A percentile compares a stretch with the other conserved stretches of the same genome.
These are phyloP conservation scores for Palloptera scutellata DNA, from an alignment of 2,888 invertebrate species.

Conservation along the genomic window DNA sequence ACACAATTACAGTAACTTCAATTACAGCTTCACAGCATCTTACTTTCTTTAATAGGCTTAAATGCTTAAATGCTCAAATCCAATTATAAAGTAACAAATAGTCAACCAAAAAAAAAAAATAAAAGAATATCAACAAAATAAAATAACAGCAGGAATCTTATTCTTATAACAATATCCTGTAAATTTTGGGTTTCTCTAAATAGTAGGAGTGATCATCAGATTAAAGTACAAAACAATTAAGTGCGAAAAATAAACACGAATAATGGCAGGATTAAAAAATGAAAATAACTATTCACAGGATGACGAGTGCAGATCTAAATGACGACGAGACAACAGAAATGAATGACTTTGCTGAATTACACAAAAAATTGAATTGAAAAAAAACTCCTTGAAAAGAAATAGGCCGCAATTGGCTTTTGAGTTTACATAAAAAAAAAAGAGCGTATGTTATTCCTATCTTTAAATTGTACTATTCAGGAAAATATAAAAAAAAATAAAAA, in stretches of 20 bases:
- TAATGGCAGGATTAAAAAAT: conserved; percentile 32
- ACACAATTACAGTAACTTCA: too few species aligned
- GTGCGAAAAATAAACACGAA: conserved; percentile 57
- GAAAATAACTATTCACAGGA: background rate
- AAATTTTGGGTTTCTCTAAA: too few species aligned
- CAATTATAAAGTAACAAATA: conserved; percentile 5
- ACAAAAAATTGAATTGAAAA: conserved; percentile 6
- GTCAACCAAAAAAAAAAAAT: background rate
- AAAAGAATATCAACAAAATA: background rate
- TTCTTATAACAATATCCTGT: conserved; percentile 6
- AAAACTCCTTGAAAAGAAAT: background rate
- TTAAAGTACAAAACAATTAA: conserved; percentile 57
- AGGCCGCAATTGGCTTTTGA: background rate
- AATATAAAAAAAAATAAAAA: background rate
- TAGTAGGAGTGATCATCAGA: conserved; percentile 2
- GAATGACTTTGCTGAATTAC: conserved; percentile 25
- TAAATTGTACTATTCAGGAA: too few species aligned
- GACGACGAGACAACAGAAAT: background rate
- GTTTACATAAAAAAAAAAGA: background rate
- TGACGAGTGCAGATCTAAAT: background rate
- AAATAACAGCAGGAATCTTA: conserved; percentile 4
- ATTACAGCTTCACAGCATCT: background rate
- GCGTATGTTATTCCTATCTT: too few species aligned
- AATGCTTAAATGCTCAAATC: conserved; percentile 10
- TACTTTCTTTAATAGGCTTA: conserved; percentile 2